Percentiles rank a stretch among this genome's conserved stretches.
Evolutionary conservation across 1,140 invertebrate genomes (phyloP).

Genomic region (Dufourea novaeangliae): DNA sequence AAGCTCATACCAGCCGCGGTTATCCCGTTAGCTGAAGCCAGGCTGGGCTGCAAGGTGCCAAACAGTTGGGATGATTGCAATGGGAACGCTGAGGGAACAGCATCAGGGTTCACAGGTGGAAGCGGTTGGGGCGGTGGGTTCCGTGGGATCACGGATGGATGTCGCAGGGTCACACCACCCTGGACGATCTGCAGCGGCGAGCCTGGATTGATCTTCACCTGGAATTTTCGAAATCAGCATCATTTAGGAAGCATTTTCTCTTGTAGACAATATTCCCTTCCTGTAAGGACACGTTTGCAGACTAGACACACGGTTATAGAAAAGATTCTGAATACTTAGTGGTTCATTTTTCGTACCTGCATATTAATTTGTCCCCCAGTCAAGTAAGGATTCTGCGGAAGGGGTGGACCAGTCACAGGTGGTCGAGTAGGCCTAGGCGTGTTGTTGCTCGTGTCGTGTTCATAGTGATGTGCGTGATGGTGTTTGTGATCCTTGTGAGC

Average conservation of each 20-base stretch:
- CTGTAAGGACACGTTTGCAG: too few species aligned
- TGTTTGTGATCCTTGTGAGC: constrained; percentile 92
- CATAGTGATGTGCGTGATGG: constrained; percentile 90
- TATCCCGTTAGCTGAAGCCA: constrained; percentile 10
- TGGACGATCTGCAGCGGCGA: constrained; percentile 73
- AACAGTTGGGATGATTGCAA: constrained; percentile 54
- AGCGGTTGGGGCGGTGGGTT: constrained; percentile 67
- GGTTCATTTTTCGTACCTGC: constrained; percentile 59
- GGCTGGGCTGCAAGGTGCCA: constrained; percentile 18
- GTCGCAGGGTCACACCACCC: constrained; percentile 76
- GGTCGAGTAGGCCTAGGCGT: constrained; percentile 82
- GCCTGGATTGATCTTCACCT: constrained; percentile 79
- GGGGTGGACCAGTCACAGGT: constrained; percentile 82
- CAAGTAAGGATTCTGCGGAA: constrained; percentile 83
- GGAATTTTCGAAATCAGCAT: constrained; percentile 14
- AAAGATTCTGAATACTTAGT: too few species aligned
- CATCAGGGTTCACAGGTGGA: constrained; percentile 70
- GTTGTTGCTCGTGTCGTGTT: constrained; percentile 85
- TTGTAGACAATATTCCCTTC: too few species aligned
- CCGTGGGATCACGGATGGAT: constrained; percentile 65
- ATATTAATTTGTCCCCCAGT: constrained; percentile 87
- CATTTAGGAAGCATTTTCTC: too few species aligned
- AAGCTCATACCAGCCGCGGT: background rate
- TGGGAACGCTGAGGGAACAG: constrained; percentile 45
- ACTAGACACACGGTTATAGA: too few species aligned